A percentile compares a stretch with the other conserved stretches of the same genome.
phyloP scores from a whole-genome alignment of 2,888 invertebrate genomes.

The Chrysotoxum bicinctum region DNA sequence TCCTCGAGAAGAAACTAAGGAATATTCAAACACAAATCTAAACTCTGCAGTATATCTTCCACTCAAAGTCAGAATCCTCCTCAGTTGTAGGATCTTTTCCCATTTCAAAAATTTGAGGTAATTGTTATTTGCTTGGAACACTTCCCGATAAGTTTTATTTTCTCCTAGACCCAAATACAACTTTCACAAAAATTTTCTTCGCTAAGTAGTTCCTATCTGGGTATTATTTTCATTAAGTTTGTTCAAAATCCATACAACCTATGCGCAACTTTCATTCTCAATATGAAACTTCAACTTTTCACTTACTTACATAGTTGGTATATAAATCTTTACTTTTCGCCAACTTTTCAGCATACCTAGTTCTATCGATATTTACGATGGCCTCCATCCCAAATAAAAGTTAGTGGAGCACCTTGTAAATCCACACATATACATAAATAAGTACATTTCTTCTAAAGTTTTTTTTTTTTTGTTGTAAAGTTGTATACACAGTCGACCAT shows the following conservation, averaged over 20 bases:
- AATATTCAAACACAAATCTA: too few relatives aligned
- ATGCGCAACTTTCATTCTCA: neutral
- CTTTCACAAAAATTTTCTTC: conserved; percentile 2
- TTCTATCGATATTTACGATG: neutral
- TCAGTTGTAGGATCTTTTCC: too few relatives aligned
- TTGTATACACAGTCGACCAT: neutral
- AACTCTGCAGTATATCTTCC: too few relatives aligned
- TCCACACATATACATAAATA: conserved; percentile 14
- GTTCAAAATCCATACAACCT: conserved; percentile 8
- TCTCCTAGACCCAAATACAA: too few relatives aligned
- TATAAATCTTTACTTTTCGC: conserved; percentile 28
- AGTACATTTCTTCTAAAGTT: neutral
- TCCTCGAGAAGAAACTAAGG: too few relatives aligned
- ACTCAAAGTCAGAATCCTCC: too few relatives aligned
- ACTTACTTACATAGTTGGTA: conserved; percentile 20
- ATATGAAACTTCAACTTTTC: conserved; percentile 26
- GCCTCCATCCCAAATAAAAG: neutral
- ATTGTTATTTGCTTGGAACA: too few relatives aligned
- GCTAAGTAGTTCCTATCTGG: neutral
- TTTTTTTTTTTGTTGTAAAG: neutral
- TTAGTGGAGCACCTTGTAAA: neutral
- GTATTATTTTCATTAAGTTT: conserved; percentile 27
- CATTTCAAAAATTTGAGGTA: too few relatives aligned
- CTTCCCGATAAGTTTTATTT: too few relatives aligned
- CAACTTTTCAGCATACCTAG: conserved; percentile 28